Evolutionary conservation across 2,113 vertebrate species (phyloP), one percentile per base, ranked within the genome.

Genomic region (Taurulus bubalis): DNA sequence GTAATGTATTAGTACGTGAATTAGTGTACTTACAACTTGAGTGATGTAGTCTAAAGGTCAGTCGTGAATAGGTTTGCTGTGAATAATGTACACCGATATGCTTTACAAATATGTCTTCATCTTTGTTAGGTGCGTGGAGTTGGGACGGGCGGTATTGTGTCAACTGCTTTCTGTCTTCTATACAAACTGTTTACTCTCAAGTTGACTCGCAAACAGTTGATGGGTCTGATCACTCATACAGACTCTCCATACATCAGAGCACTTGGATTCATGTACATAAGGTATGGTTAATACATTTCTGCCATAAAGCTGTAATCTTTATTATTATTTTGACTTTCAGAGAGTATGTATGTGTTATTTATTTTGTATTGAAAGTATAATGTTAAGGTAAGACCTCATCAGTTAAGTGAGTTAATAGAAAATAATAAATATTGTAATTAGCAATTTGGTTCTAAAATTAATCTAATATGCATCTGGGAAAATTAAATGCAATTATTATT

Each of bases 261-360:
- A 64, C 97, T 99, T 88, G 98, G 98, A 94, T 99, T 99, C 96
- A 99, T 99, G 98, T 99, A 99, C 94, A 99, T 99, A 96, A 95
- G 98, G 98, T 99, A 91, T 84, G 77, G 18, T 16, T 14, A 11
- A 2, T 8, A 6, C 7, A 11, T 51, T 26, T 55, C 6, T 0
- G 14, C 9, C 4, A 9, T 60, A 5, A 36, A 38, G 56, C 1
- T 16, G 1, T 14, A 4, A 16, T 16, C 3, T 3, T 2, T 6
- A 8, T 11, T 2, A 0, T 1, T 15, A 2, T 8, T 12, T 74
- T 11, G 2, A 40, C 47, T 22, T 51, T 2, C 28, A 74, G 6
- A 49, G 0, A 18, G 30, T 32, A 3, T 32, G 30, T 32, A 3
- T 32, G 2, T 32, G n/a, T 49, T 47, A 26, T 53, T 34, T 69